Percentiles rank a stretch among this genome's conserved stretches.
phyloP scores from a whole-genome alignment of 2,888 invertebrate genomes.

The Dolichomitus sp. region DNA sequence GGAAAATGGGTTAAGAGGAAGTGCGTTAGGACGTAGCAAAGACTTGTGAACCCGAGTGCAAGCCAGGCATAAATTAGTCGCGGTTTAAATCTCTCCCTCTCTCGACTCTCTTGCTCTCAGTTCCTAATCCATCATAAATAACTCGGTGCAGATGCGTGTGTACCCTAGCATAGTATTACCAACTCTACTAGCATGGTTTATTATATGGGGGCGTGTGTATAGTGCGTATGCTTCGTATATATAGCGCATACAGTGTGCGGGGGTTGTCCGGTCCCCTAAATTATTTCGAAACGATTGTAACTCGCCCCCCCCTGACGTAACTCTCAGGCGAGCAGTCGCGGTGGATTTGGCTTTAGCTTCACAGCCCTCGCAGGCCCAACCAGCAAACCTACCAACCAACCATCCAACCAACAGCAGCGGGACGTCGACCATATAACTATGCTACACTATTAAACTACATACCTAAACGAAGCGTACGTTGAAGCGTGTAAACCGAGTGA shows the following conservation, averaged over 20 bases:
- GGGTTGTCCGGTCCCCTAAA: constrained; percentile 83
- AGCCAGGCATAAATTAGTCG: constrained; percentile 83
- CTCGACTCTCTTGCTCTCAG: constrained; percentile 54
- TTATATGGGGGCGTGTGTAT: constrained; percentile 62
- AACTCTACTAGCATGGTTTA: constrained; percentile 69
- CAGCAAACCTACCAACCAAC: neutral
- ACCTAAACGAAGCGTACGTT: constrained; percentile 35
- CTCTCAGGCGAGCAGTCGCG: constrained; percentile 48
- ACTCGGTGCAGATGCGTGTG: constrained; percentile 83
- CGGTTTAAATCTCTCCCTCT: constrained; percentile 78
- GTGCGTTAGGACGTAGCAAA: constrained; percentile 67
- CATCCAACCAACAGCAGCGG: constrained; percentile 39
- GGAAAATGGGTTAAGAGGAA: constrained; percentile 3
- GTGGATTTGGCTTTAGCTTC: constrained; percentile 53
- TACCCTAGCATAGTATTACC: constrained; percentile 58
- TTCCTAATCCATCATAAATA: constrained; percentile 85
- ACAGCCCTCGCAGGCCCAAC: constrained; percentile 38
- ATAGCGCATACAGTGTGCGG: constrained; percentile 67
- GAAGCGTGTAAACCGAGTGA: constrained; percentile 58
- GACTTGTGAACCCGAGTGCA: constrained; percentile 78
- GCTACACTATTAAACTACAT: constrained; percentile 57
- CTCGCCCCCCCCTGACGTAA: constrained; percentile 61
- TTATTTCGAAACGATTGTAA: constrained; percentile 82
- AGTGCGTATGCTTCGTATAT: constrained; percentile 49
- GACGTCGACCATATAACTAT: constrained; percentile 59